phyloP scores from a whole-genome alignment of 2,888 invertebrate species.

The Meganola albula region DNA sequence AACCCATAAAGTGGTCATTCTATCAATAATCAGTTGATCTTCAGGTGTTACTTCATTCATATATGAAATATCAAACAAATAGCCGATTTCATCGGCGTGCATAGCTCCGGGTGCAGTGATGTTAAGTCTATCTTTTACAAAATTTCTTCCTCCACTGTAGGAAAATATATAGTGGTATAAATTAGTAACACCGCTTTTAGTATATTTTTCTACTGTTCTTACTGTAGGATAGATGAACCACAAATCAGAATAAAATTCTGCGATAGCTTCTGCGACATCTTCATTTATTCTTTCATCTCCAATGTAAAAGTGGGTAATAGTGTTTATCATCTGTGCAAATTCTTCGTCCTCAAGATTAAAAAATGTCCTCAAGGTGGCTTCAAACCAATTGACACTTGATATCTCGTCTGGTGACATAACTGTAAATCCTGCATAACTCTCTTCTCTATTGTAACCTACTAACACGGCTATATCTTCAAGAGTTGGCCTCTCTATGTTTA shows the following conservation, averaged over 20 bases:
- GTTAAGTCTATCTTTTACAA: not conserved
- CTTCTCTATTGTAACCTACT: slow-evolving; percentile 14
- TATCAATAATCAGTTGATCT: slow-evolving; percentile 20
- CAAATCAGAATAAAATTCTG: slow-evolving; percentile 9
- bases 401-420: slow-evolving; percentile 1
- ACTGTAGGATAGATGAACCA: slow-evolving; percentile 11
- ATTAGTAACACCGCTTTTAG: slow-evolving; percentile 5
- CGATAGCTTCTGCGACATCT: slow-evolving; percentile 3
- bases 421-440: slow-evolving; percentile 8
- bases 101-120: slow-evolving; percentile 9
- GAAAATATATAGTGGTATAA: slow-evolving; percentile 18
- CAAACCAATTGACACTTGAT: slow-evolving; percentile 5
- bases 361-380: slow-evolving; percentile 2
- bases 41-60: slow-evolving; percentile 7
- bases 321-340: slow-evolving; percentile 5
- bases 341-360: slow-evolving; percentile 11
- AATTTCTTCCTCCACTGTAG: slow-evolving; percentile 12
- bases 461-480: too few relatives aligned
- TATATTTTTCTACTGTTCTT: slow-evolving; percentile 12
- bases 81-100: slow-evolving; percentile 21
- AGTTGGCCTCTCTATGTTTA: too few relatives aligned
- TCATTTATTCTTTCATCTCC: slow-evolving; percentile 14
- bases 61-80: slow-evolving; percentile 14
- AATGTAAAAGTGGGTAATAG: slow-evolving; percentile 11
- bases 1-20: slow-evolving; percentile 22